Percentiles rank a stretch among this genome's conserved stretches.
Conservation (phyloP, 1,140 invertebrate species). For the Wasmannia auropunctata region DNA sequence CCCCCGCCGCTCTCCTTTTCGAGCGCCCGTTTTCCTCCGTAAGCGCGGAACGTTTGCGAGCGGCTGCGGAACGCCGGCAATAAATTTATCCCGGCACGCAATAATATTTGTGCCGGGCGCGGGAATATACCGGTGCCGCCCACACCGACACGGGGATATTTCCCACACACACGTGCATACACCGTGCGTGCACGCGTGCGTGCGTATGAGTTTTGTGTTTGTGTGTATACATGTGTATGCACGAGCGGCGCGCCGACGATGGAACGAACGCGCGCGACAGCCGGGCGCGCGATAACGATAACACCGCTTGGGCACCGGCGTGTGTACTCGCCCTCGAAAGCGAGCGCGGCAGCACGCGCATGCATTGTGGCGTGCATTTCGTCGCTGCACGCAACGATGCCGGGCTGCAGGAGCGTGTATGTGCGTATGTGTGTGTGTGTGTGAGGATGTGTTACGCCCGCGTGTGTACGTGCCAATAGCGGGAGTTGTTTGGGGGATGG, state of each 20-base stretch:
- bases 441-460: background rate
- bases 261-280: slow-evolving; percentile 60
- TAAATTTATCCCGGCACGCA: slow-evolving; percentile 75
- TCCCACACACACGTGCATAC: background rate
- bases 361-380: slow-evolving; percentile 19
- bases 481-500: slow-evolving; percentile 13
- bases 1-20: background rate
- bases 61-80: slow-evolving; percentile 62
- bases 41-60: slow-evolving; percentile 52
- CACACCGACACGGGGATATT: slow-evolving; percentile 49
- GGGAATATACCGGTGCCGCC: slow-evolving; percentile 54
- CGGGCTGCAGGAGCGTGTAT: background rate
- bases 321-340: slow-evolving; percentile 59
- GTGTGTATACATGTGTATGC: background rate
- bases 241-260: slow-evolving; percentile 26
- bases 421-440: background rate
- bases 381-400: slow-evolving; percentile 1
- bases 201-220: too few relatives aligned
- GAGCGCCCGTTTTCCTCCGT: slow-evolving; percentile 38
- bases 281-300: slow-evolving; percentile 62
- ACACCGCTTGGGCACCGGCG: slow-evolving; percentile 39
- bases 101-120: slow-evolving; percentile 73
- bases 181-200: too few relatives aligned
- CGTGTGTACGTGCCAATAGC: background rate
- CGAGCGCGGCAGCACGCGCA: slow-evolving; percentile 40